These are phyloP conservation scores for Gonioctena quinquepunctata DNA, from an alignment of 1,140 invertebrate species.

Conservation along the genomic window DNA sequence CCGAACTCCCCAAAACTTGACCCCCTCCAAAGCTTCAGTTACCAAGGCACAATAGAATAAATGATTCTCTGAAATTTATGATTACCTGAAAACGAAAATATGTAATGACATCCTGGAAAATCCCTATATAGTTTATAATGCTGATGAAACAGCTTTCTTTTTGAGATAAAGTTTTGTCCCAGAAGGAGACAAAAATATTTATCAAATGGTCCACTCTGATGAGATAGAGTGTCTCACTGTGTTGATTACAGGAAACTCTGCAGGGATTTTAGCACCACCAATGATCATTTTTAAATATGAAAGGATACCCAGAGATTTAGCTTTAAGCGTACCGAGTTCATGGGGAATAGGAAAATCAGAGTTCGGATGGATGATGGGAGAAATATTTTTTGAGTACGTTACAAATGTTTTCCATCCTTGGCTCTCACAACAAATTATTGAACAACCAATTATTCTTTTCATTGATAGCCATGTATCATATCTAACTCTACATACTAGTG, in stretches of 20 bases:
- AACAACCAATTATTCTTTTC: constrained; percentile 51
- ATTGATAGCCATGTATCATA: constrained; percentile 55
- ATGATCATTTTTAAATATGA: constrained; percentile 54
- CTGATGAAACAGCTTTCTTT: background rate
- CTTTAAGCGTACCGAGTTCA: constrained; percentile 29
- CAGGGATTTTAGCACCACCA: constrained; percentile 33
- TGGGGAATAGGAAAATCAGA: constrained; percentile 53
- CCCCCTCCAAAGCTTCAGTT: background rate
- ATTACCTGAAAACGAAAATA: background rate
- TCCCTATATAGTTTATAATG: background rate
- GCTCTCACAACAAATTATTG: constrained; percentile 32
- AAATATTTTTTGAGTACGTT: constrained; percentile 54
- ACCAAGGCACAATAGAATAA: background rate
- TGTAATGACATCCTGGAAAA: background rate
- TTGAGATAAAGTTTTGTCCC: background rate
- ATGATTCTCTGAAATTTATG: background rate
- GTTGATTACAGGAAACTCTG: constrained; percentile 21
- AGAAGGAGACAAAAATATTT: constrained; percentile 12
- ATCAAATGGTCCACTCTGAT: background rate
- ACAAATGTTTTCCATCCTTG: constrained; percentile 17
- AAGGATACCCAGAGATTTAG: constrained; percentile 38
- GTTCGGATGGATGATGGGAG: constrained; percentile 55
- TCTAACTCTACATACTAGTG: constrained; percentile 39
- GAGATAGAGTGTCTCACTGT: constrained; percentile 27
- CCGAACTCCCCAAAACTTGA: background rate